Conservation (phyloP, 2,113 vertebrate genomes). For the Ophthalmolycus amberensis region DNA sequence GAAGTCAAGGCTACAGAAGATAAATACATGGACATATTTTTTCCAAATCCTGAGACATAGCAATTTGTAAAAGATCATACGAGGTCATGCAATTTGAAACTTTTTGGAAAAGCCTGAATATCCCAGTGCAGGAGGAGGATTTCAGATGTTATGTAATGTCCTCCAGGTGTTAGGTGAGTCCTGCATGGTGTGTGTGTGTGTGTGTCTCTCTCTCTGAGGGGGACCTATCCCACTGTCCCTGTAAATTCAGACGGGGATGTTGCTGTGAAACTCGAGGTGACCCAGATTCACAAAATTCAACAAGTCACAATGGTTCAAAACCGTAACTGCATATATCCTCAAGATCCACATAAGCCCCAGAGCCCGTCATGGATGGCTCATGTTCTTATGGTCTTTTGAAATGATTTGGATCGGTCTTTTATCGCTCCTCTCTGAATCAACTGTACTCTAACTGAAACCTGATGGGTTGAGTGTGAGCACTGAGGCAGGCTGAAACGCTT, state of each 20-base stretch:
- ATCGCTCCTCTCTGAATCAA: not conserved
- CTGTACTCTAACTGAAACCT: not conserved
- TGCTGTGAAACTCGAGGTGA: slow-evolving; percentile 13
- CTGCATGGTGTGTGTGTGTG: not conserved
- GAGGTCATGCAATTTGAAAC: not conserved
- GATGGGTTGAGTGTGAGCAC: not conserved
- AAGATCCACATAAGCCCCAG: slow-evolving; percentile 4
- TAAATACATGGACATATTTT: not conserved
- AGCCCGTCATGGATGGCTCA: not conserved
- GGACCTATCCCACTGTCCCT: slow-evolving; percentile 49
- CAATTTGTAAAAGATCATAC: not conserved
- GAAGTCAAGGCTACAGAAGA: not conserved
- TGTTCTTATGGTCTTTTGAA: not conserved
- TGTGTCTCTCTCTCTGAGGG: too few relatives aligned
- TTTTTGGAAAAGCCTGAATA: not conserved
- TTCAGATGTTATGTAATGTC: not conserved
- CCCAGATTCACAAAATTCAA: slow-evolving; percentile 34
- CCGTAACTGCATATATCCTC: not conserved
- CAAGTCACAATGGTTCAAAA: not conserved
- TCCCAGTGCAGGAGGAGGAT: not conserved
- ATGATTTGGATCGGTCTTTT: not conserved
- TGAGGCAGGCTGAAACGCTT: not conserved
- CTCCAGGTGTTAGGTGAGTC: too few relatives aligned
- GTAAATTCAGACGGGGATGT: slow-evolving; percentile 4
- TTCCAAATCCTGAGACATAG: not conserved